These are phyloP conservation scores for Trimorus sp. DNA, from an alignment of 2,888 invertebrate genomes.

Conservation along the genomic window DNA sequence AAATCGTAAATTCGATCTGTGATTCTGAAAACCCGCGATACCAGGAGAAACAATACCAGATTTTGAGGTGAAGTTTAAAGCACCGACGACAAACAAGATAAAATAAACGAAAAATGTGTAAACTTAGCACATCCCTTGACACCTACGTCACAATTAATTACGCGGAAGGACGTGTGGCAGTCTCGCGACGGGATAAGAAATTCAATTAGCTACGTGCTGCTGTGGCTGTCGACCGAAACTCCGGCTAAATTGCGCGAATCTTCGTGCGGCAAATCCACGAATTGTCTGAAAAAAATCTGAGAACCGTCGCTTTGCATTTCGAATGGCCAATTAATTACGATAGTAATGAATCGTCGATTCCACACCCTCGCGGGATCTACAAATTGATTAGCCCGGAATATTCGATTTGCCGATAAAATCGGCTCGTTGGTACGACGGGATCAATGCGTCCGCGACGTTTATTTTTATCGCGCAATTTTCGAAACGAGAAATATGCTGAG, in stretches of 20 bases:
- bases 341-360: slow-evolving; percentile 28
- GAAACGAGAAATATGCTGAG: slow-evolving; percentile 64
- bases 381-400: slow-evolving; percentile 51
- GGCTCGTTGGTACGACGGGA: slow-evolving; percentile 8
- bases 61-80: too few species aligned
- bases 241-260: slow-evolving; percentile 50
- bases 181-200: slow-evolving; percentile 74
- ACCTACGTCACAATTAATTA: slow-evolving; percentile 74
- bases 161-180: slow-evolving; percentile 64
- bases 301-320: slow-evolving; percentile 20
- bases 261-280: slow-evolving; percentile 12
- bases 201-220: slow-evolving; percentile 71
- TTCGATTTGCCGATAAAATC: slow-evolving; percentile 47
- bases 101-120: too few species aligned
- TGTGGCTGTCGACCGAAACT: slow-evolving; percentile 52
- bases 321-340: slow-evolving; percentile 30
- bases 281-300: slow-evolving; percentile 47
- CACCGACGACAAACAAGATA: too few species aligned
- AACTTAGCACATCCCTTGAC: slow-evolving; percentile 23
- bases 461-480: slow-evolving; percentile 62
- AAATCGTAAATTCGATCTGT: slow-evolving; percentile 29
- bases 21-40: slow-evolving; percentile 16
- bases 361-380: slow-evolving; percentile 26
- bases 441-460: slow-evolving; percentile 8
- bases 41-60: too few species aligned